Evolutionary conservation across 2,888 invertebrate species (phyloP), one percentile per base, ranked within the genome.

Genomic region (Zeuzera pyrina): DNA sequence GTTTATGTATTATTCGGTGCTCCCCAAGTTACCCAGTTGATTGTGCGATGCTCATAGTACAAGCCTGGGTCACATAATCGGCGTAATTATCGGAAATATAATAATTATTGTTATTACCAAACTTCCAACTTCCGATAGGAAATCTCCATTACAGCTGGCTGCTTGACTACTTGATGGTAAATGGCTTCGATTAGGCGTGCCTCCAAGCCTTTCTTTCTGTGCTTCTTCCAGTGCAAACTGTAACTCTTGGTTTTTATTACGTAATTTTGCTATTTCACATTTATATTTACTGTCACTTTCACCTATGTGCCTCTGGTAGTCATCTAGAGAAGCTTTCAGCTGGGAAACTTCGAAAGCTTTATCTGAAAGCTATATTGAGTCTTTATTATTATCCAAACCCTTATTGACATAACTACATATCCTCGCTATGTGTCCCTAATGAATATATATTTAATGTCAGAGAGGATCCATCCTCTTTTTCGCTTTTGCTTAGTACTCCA

Each of bases 271-370:
- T 40, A 87, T 65, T 49, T 85, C 85, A 48, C 86, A 86, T 47
- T 84, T 85, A 59, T 85, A 85, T 57, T 85, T 86, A 41, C 77
- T 87, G 45, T 89, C 87, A 41, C 85, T 83, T 44, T 88, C 87
- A 27, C 85, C 84, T 26, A 92, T 58, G 51, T 88, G 88, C 44
- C 85, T 86, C 58, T 92, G 91, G 38, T 92, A 84, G 49, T 88
- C 87, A 28, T 87, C 86, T 41, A 93, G 72, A 34, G 89, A 86
- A 12, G 91, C 88, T 40, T 83, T 86, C 35, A 89, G 79, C 45
- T 88, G 86, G 39, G 88, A 86, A 36, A 93, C 76, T 71, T 93
- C 92, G 35, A 88, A 87, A 38, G 89, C 88, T 66, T 89, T 92
- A 58, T 93, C 93, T 49, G 90, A 88, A 61, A 93, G 86, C 90